A percentile compares a stretch with the other conserved stretches of the same genome.
phyloP scores from a whole-genome alignment of 2,888 invertebrate genomes.

The Aphodius sticticus region DNA sequence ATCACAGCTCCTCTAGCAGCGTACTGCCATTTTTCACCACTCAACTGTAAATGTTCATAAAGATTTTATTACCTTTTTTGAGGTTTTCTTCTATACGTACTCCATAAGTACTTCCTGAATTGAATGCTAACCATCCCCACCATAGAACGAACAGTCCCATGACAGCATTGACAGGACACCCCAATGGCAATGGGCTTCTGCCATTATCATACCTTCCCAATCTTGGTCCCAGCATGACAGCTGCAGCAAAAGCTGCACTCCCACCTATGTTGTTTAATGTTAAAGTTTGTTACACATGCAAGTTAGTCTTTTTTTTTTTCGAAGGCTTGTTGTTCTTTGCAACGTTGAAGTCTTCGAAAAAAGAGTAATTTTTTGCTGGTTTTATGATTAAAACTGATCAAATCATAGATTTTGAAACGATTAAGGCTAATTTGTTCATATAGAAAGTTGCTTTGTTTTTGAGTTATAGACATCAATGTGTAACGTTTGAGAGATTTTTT shows the following conservation, averaged over 20 bases:
- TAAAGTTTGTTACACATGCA: conserved; percentile 27
- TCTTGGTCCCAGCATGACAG: conserved; percentile 89
- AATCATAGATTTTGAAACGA: no score
- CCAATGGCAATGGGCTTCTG: conserved; percentile 77
- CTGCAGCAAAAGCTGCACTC: conserved; percentile 83
- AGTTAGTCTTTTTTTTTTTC: no score
- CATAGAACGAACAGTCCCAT: conserved; percentile 92
- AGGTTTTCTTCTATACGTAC: conserved; percentile 56
- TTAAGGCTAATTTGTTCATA: no score
- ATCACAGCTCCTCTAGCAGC: conserved; percentile 89
- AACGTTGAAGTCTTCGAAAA: no score
- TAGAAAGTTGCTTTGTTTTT: no score
- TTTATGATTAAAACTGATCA: no score
- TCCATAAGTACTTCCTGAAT: conserved; percentile 89
- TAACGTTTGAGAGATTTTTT: no score
- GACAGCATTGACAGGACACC: conserved; percentile 89
- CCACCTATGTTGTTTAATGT: conserved; percentile 62
- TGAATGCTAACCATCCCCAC: conserved; percentile 98
- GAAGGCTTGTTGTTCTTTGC: no score
- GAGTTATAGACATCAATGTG: no score
- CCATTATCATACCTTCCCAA: conserved; percentile 85
- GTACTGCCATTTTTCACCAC: conserved; percentile 89
- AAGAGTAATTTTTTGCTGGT: no score
- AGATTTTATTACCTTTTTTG: neutral
- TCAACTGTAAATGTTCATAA: conserved; percentile 61